Evolutionary conservation across 1,140 invertebrate species (phyloP), one percentile per base, ranked within the genome.

Genomic region (Pararge aegeria): DNA sequence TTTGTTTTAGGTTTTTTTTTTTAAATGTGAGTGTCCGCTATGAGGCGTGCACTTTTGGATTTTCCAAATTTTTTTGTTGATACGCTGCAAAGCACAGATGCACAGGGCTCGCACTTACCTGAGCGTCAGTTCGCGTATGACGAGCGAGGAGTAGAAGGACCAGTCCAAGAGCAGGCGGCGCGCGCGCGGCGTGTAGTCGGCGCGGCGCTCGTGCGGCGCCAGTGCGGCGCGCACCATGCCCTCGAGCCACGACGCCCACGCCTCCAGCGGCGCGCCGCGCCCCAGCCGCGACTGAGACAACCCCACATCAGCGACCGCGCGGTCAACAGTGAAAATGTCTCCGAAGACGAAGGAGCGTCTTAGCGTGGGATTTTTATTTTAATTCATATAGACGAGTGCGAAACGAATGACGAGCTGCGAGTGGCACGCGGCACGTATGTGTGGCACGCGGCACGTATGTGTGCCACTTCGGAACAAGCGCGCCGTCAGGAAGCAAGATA

Each of bases 241-340:
- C 87, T 99, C 98, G 58, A 99, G 91, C 98, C 98, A 99, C 38
- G 93, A 93, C 24, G 98, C 97, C 98, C 98, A 99, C 83, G 98
- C 95, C 87, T 99, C 98, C 66, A 99, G 90, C 9, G 96, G 95
- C 78, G 97, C 97, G 87, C 98, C 97, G 75, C 97, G 96, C 69
- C 97, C 96, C 55, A 98, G 92, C 2, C 97, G 98, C 34, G 95
- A 92, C 81, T 85, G 18, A 44, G 50, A 52, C 55, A 42, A 40
- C 37, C 3, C n/a, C 37, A 16, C 37, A 7, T 16, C 7, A 24
- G 7, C 24, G n/a, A n/a, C n/a, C n/a, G n/a, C n/a, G n/a, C n/a
- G n/a, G n/a, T n/a, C n/a, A n/a, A n/a, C n/a, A n/a, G n/a, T n/a
- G n/a, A n/a, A n/a, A n/a, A n/a, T n/a, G n/a, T n/a, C n/a, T n/a